A percentile compares a stretch with the other conserved stretches of the same genome.
phyloP scores from a whole-genome alignment of 2,113 vertebrate species.

The Hyaena hyaena region DNA sequence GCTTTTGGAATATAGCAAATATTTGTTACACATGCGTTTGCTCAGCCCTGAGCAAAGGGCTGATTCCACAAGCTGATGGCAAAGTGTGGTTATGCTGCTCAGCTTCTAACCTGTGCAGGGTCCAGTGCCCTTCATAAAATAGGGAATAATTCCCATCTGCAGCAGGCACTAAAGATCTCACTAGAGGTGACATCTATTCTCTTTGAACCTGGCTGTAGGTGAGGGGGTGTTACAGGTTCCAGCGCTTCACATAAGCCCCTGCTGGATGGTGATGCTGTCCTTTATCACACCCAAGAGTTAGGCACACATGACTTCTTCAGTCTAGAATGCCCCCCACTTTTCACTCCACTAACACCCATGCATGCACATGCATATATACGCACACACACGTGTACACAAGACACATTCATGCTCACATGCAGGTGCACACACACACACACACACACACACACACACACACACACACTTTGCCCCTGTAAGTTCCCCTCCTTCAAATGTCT shows the following conservation, averaged over 20 bases:
- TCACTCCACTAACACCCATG: not conserved
- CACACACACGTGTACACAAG: no score
- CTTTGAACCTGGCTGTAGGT: not conserved
- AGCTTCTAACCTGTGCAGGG: not conserved
- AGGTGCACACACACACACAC: fast-evolving
- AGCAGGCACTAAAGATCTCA: not conserved
- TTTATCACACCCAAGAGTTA: not conserved
- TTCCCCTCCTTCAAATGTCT: not conserved
- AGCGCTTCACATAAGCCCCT: not conserved
- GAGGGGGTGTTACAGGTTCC: not conserved
- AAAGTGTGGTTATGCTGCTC: not conserved
- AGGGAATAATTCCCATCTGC: not conserved
- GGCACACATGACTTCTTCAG: not conserved
- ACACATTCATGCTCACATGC: not conserved
- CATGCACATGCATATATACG: no score
- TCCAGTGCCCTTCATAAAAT: not conserved
- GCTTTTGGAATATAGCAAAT: not conserved
- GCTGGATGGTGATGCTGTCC: not conserved
- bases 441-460: no score
- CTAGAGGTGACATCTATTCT: not conserved
- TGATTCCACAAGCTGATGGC: not conserved
- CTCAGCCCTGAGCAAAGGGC: not conserved
- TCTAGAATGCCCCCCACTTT: not conserved
- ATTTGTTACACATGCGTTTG: not conserved
- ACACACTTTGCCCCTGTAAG: no score